These are phyloP conservation scores for Oenanthe oenanthe DNA, from an alignment of 2,113 vertebrate species.

Conservation along the genomic window DNA sequence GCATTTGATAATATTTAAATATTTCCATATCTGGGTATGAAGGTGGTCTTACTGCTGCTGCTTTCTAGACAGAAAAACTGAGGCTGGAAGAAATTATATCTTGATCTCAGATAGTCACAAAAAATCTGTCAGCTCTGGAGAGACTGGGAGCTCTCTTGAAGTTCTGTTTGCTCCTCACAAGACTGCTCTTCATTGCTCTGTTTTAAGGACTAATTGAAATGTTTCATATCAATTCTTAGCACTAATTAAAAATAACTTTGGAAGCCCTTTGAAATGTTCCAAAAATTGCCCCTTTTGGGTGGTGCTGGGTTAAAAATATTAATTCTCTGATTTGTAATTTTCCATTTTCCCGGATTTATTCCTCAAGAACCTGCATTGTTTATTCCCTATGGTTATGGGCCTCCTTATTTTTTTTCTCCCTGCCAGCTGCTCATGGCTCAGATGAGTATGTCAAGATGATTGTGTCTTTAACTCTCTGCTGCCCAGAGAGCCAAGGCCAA, in stretches of 20 bases:
- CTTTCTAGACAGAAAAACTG: not conserved
- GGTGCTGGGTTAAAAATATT: not conserved
- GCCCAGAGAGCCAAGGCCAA: not conserved
- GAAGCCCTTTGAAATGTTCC: conserved; percentile 11
- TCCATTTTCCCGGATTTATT: not conserved
- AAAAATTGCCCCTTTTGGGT: conserved; percentile 16
- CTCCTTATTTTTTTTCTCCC: not conserved
- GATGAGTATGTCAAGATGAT: not conserved
- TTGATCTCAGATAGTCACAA: not conserved
- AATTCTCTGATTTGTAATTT: not conserved
- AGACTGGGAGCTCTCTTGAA: not conserved
- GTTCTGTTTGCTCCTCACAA: not conserved
- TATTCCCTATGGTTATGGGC: not conserved
- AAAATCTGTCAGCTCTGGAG: not conserved
- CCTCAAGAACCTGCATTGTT: not conserved
- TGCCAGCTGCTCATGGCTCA: conserved; percentile 14
- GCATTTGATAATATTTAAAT: not conserved
- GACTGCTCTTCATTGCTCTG: not conserved
- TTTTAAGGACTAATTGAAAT: conserved; percentile 3
- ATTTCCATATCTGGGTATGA: not conserved
- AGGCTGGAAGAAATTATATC: not conserved
- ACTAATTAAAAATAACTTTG: conserved; percentile 24
- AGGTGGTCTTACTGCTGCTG: not conserved
- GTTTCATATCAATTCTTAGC: conserved; percentile 31
- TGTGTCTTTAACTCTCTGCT: conserved; percentile 3